A percentile compares a stretch with the other conserved stretches of the same genome.
Conservation (phyloP, 2,888 invertebrate genomes). For the Tenthredo livida region DNA sequence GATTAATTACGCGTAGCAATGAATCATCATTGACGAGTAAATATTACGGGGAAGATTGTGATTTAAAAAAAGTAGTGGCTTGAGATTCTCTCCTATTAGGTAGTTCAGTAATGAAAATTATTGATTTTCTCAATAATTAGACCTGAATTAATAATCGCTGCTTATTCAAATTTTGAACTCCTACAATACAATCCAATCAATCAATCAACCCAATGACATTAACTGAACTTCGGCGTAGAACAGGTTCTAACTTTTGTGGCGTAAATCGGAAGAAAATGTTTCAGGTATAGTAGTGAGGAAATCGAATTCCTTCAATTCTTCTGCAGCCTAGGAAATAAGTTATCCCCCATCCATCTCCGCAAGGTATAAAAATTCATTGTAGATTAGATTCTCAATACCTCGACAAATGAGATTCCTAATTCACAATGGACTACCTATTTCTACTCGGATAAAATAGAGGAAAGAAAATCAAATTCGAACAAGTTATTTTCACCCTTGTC, state of each 20-base stretch:
- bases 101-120: background rate
- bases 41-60: background rate
- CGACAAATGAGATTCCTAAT: slow-evolving; percentile 10
- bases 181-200: background rate
- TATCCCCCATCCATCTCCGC: background rate
- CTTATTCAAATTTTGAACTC: background rate
- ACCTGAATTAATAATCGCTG: background rate
- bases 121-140: background rate
- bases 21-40: background rate
- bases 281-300: slow-evolving; percentile 20
- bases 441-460: background rate
- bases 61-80: background rate
- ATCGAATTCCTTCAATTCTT: slow-evolving; percentile 1
- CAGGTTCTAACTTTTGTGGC: background rate
- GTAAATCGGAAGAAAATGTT: slow-evolving; percentile 16
- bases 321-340: background rate
- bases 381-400: slow-evolving; percentile 33
- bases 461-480: slow-evolving; percentile 25
- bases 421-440: slow-evolving; percentile 6
- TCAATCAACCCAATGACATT: slow-evolving; percentile 9
- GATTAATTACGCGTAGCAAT: background rate
- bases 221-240: slow-evolving; percentile 5
- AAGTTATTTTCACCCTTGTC: slow-evolving; percentile 32
- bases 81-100: background rate
- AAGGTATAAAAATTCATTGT: slow-evolving; percentile 8